phyloP scores from a whole-genome alignment of 2,113 vertebrate genomes.

The Myrmecobius fasciatus region DNA sequence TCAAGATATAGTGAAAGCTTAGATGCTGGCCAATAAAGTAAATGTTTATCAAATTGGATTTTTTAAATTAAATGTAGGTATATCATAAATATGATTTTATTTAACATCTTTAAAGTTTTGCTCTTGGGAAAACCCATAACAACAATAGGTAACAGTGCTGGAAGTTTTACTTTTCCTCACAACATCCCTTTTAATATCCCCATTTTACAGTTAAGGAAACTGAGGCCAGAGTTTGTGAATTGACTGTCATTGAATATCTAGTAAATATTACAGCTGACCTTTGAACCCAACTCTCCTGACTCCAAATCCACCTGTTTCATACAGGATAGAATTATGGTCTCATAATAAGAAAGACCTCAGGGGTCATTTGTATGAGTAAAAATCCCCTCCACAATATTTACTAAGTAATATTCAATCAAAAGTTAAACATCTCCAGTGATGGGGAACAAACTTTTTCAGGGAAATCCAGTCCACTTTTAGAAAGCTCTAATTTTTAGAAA shows the following conservation, averaged over 20 bases:
- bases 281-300: neutral
- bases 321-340: neutral
- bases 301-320: neutral
- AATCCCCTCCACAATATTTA: neutral
- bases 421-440: neutral
- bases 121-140: neutral
- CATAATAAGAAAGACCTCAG: neutral
- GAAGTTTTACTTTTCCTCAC: neutral
- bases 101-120: neutral
- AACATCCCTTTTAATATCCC: neutral
- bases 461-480: neutral
- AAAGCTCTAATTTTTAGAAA: neutral
- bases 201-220: neutral
- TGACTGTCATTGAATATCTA: too few species aligned
- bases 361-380: neutral
- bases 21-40: neutral
- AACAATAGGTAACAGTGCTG: neutral
- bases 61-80: neutral
- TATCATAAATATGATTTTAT: neutral
- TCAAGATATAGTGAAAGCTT: neutral
- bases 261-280: rapidly evolving
- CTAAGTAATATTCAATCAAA: neutral
- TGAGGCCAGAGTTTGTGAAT: neutral
- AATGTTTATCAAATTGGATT: neutral
- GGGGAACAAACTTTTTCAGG: neutral